Percentiles rank a stretch among this genome's conserved stretches.
Conservation (phyloP, 2,888 invertebrate genomes). For the Margaritifera margaritifera region DNA sequence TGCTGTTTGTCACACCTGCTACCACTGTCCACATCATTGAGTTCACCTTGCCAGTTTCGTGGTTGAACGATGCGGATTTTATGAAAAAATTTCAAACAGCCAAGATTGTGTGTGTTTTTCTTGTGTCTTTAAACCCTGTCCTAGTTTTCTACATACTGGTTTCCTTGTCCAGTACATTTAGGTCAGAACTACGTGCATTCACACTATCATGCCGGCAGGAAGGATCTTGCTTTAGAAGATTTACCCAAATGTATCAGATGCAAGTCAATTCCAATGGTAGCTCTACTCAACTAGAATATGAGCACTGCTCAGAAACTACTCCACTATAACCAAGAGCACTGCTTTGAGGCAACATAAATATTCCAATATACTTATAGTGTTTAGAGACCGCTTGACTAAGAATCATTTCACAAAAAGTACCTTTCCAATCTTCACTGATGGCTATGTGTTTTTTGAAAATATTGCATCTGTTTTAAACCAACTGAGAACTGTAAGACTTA, state of each 20-base stretch:
- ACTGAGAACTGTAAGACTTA: too few species aligned
- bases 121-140: constrained; percentile 49
- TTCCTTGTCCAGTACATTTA: constrained; percentile 44
- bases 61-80: constrained; percentile 38
- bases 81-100: constrained; percentile 36
- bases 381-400: too few species aligned
- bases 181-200: constrained; percentile 28
- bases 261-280: constrained; percentile 38
- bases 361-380: too few species aligned
- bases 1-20: constrained; percentile 50
- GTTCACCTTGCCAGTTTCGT: constrained; percentile 38
- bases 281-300: constrained; percentile 34
- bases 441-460: too few species aligned
- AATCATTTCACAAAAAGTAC: too few species aligned
- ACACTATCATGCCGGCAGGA: not conserved
- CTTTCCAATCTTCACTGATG: too few species aligned
- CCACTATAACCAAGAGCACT: constrained; percentile 18
- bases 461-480: too few species aligned
- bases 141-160: constrained; percentile 43
- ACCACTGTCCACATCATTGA: constrained; percentile 40
- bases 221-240: constrained; percentile 21
- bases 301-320: constrained; percentile 41
- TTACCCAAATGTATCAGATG: constrained; percentile 44
- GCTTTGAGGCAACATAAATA: too few species aligned
- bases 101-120: constrained; percentile 24